Evolutionary conservation across 2,113 vertebrate genomes (phyloP).

Genomic region (Oreotrochilus melanogaster): DNA sequence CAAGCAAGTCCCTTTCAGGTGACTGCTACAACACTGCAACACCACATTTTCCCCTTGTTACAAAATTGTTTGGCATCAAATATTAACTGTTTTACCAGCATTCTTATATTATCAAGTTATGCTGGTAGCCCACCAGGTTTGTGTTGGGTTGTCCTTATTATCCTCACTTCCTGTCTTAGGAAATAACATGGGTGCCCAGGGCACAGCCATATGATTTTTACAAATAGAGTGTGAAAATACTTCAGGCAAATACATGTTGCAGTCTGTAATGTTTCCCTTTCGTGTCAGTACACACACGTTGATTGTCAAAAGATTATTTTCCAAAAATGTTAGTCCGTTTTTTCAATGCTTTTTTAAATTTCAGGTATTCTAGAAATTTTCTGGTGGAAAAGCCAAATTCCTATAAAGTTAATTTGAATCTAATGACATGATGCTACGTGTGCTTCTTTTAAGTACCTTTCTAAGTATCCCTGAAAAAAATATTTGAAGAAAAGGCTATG

Average conservation of each 20-base stretch:
- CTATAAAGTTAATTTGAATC: not conserved
- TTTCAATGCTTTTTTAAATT: not conserved
- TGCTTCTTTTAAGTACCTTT: not conserved
- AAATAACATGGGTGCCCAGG: not conserved
- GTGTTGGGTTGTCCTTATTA: not conserved
- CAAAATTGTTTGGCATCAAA: not conserved
- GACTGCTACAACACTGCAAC: not conserved
- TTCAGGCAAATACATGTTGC: not conserved
- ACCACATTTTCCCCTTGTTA: not conserved
- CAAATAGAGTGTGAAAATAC: not conserved
- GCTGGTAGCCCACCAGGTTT: not conserved
- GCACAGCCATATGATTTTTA: not conserved
- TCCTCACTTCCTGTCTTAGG: not conserved
- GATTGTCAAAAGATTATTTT: not conserved
- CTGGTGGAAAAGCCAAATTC: not conserved
- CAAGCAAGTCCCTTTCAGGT: not conserved
- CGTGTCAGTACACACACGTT: rapidly evolving
- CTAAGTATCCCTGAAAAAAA: not conserved
- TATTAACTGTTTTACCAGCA: not conserved
- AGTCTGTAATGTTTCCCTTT: not conserved
- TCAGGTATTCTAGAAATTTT: not conserved
- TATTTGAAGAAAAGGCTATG: not conserved
- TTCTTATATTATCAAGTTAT: not conserved
- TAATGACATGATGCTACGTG: not conserved
- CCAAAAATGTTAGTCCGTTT: not conserved